These are phyloP conservation scores for Lepus timidus DNA, from an alignment of 2,113 vertebrate species.

Conservation along the genomic window DNA sequence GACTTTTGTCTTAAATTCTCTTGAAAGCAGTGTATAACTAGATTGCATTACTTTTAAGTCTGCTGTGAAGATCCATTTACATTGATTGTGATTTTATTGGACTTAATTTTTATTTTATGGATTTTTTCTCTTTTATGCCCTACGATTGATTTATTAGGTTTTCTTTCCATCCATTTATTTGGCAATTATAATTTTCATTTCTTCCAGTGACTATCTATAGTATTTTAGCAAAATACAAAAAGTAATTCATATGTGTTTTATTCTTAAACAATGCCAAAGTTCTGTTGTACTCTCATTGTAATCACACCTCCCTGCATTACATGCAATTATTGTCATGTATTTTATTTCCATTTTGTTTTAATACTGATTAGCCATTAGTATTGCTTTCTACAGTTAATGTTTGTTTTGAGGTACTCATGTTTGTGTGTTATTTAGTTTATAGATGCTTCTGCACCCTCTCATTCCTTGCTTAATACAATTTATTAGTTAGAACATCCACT, in stretches of 20 bases:
- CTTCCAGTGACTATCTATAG: neutral
- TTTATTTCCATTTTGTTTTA: conserved; percentile 44
- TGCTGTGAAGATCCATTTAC: neutral
- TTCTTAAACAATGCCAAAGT: neutral
- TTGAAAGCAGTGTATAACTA: conserved; percentile 13
- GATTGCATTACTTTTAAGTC: neutral
- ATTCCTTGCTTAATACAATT: neutral
- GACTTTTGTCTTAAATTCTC: conserved; percentile 7
- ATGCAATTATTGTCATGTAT: neutral
- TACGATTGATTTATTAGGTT: neutral
- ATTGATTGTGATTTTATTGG: neutral
- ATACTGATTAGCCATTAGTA: neutral
- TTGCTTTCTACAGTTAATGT: conserved; percentile 19
- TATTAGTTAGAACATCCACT: neutral
- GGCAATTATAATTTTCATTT: neutral
- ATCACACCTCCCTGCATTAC: neutral
- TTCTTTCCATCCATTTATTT: conserved; percentile 41
- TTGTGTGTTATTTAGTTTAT: neutral
- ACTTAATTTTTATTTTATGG: neutral
- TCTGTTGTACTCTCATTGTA: neutral
- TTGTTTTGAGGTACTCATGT: neutral
- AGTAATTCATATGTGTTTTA: neutral
- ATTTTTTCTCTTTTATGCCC: neutral
- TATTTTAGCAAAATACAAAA: conserved; percentile 1
- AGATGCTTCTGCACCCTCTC: neutral